Evolutionary conservation across 2,888 invertebrate species (phyloP).

Genomic region (Amblyjoppa fuscipennis): DNA sequence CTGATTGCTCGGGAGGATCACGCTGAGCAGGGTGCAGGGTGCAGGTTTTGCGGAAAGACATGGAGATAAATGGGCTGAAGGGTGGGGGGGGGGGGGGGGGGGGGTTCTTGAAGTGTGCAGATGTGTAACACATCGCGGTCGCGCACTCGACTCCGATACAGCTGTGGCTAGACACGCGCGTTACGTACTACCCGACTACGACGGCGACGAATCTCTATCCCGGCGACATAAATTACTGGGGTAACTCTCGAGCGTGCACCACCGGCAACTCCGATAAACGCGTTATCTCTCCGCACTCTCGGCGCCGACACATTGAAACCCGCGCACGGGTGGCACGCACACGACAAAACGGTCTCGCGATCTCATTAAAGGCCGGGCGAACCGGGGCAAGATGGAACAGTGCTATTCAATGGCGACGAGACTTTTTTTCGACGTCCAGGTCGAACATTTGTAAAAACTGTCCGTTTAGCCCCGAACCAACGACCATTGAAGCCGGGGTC

Average conservation of each 20-base stretch:
- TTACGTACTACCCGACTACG: conserved; percentile 12
- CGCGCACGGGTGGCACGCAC: conserved; percentile 33
- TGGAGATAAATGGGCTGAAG: neutral
- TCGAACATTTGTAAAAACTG: too few species aligned
- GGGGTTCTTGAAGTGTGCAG: neutral
- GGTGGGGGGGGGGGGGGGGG: neutral
- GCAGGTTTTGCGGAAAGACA: neutral
- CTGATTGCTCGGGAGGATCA: neutral
- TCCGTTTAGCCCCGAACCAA: too few species aligned
- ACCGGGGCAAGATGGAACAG: neutral
- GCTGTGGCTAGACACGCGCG: conserved; percentile 50
- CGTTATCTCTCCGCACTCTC: conserved; percentile 45
- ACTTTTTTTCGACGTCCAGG: neutral
- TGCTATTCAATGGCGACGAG: neutral
- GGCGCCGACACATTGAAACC: conserved; percentile 13
- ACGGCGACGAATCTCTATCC: conserved; percentile 42
- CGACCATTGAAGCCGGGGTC: too few species aligned
- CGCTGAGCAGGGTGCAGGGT: neutral
- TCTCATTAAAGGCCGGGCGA: conserved; percentile 37
- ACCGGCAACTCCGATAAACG: conserved; percentile 52
- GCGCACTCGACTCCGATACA: conserved; percentile 53
- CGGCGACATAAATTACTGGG: conserved; percentile 55
- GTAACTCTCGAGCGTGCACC: conserved; percentile 44
- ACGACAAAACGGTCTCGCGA: conserved; percentile 34
- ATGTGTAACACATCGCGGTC: conserved; percentile 43